phyloP scores from a whole-genome alignment of 1,140 invertebrate species.

The Drosophila chauvacae region DNA sequence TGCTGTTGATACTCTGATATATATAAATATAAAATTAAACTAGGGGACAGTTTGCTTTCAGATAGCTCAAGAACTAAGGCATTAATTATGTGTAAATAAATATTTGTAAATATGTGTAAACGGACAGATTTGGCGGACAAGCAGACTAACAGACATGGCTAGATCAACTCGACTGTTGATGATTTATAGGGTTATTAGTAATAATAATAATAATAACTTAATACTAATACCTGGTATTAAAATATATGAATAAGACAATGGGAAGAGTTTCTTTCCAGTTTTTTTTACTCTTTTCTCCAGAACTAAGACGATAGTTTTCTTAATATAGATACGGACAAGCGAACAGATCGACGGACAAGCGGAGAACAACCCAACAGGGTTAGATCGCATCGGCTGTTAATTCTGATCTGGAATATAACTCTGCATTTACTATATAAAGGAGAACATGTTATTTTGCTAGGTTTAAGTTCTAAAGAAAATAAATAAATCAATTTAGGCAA shows the following conservation, averaged over 20 bases:
- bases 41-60: too few species aligned
- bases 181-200: not conserved
- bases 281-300: too few species aligned
- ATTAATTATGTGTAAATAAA: too few species aligned
- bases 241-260: too few species aligned
- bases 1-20: not conserved
- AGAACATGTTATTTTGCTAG: not conserved
- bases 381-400: not conserved
- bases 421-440: not conserved
- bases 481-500: not conserved
- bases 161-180: not conserved
- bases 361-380: not conserved
- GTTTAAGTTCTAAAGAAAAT: not conserved
- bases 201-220: too few species aligned
- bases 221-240: too few species aligned
- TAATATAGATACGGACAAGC: not conserved
- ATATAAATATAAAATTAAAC: too few species aligned
- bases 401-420: not conserved
- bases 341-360: not conserved
- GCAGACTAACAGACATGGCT: too few species aligned
- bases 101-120: too few species aligned
- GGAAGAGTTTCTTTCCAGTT: too few species aligned
- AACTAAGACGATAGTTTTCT: not conserved
- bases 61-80: too few species aligned
- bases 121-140: too few species aligned